Evolutionary conservation across 23 tunicate genomes (phyloP).

Genomic region (Halocynthia aurantium): DNA sequence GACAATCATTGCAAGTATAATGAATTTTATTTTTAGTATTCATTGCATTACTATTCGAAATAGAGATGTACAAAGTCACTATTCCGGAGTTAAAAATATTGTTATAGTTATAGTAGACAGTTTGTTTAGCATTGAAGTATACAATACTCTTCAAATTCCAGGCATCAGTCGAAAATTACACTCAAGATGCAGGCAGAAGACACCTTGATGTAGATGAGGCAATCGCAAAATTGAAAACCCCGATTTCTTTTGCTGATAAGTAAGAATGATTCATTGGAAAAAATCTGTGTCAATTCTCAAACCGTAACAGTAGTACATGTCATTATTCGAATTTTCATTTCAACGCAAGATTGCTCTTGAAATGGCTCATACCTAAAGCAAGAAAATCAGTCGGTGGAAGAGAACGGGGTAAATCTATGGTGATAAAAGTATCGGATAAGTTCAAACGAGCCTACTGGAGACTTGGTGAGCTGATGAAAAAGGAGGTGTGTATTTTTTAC

Average conservation of each 20-base stretch:
- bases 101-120: neutral
- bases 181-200: neutral
- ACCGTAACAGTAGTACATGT: neutral
- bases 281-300: neutral
- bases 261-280: neutral
- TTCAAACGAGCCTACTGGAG: conserved; percentile 27
- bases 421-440: conserved; percentile 4
- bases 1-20: conserved; percentile 24
- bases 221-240: conserved; percentile 8
- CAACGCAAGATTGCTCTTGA: conserved; percentile 3
- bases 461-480: conserved; percentile 22
- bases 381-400: conserved; percentile 24
- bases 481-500: conserved; percentile 7
- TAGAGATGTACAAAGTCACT: neutral
- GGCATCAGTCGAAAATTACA: conserved; percentile 14
- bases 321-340: neutral
- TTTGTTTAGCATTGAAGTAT: neutral
- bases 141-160: neutral
- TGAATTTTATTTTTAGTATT: neutral
- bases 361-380: conserved; percentile 9
- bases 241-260: conserved; percentile 6
- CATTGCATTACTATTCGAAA: neutral
- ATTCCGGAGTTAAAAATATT: neutral
- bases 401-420: conserved; percentile 22
- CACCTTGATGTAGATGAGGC: neutral